A percentile compares a stretch with the other conserved stretches of the same genome.
phyloP scores from a whole-genome alignment of 2,888 invertebrate genomes.

The Timandra comae region DNA sequence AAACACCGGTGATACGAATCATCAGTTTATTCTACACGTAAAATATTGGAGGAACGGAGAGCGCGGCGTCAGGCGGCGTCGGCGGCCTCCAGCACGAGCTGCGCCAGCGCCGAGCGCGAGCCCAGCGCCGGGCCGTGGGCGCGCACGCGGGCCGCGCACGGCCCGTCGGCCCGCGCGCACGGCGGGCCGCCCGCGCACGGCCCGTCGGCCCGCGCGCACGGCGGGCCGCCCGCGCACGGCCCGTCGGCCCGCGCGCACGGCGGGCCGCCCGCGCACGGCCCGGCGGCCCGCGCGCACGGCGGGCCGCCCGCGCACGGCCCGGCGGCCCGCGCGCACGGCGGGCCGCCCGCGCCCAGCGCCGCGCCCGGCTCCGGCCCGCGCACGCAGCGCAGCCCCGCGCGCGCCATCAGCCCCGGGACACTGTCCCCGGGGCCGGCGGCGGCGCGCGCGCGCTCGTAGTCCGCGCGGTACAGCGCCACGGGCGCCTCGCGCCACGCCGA shows the following conservation, averaged over 20 bases:
- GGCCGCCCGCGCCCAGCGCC: slow-evolving; percentile 29
- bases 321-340: slow-evolving; percentile 19
- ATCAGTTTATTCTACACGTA: too few species aligned
- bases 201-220: slow-evolving; percentile 16
- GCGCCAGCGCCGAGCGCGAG: not conserved
- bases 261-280: slow-evolving; percentile 43
- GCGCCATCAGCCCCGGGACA: slow-evolving; percentile 40
- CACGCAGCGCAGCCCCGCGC: slow-evolving; percentile 81
- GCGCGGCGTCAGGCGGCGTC: not conserved
- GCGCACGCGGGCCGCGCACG: slow-evolving; percentile 23
- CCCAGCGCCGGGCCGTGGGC: slow-evolving; percentile 22
- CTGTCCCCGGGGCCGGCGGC: not conserved
- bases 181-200: slow-evolving; percentile 1
- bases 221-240: slow-evolving; percentile 28
- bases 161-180: slow-evolving; percentile 20
- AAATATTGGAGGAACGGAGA: too few species aligned
- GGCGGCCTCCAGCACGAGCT: not conserved
- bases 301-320: slow-evolving; percentile 3
- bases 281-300: slow-evolving; percentile 3
- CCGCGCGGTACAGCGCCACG: slow-evolving; percentile 88
- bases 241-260: slow-evolving; percentile 87
- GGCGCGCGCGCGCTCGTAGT: slow-evolving; percentile 77
- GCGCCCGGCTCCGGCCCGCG: slow-evolving; percentile 89
- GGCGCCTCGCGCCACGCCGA: slow-evolving; percentile 75
- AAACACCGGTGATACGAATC: too few species aligned